phyloP scores from a whole-genome alignment of 2,113 vertebrate species.

The Syngnathoides biaculeatus region DNA sequence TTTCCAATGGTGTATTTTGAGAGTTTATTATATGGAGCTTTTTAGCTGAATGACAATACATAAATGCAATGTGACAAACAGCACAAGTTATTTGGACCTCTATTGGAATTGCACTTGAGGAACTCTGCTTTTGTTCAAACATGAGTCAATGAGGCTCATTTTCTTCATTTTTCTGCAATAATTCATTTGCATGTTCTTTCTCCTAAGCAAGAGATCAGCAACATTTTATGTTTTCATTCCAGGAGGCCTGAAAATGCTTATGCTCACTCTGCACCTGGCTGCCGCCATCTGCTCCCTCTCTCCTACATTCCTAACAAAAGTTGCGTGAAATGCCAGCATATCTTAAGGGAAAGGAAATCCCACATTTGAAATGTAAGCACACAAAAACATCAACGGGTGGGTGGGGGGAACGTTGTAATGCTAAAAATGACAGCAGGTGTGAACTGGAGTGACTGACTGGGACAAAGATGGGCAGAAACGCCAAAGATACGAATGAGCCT shows the following conservation, averaged over 20 bases:
- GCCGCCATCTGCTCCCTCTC: constrained; percentile 58
- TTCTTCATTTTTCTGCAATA: neutral
- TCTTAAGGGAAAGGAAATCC: neutral
- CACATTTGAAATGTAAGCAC: neutral
- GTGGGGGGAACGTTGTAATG: neutral
- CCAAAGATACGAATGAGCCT: neutral
- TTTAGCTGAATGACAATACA: neutral
- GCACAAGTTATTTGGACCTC: neutral
- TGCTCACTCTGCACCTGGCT: constrained; percentile 40
- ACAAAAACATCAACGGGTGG: neutral
- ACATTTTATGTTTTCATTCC: constrained; percentile 7
- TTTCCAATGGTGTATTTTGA: neutral
- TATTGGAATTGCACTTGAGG: neutral
- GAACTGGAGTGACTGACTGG: neutral
- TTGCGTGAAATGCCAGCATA: neutral
- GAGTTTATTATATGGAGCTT: neutral
- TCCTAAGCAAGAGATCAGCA: neutral
- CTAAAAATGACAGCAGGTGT: neutral
- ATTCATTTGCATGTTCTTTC: constrained; percentile 11
- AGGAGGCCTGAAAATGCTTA: constrained; percentile 36
- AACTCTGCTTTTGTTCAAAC: neutral
- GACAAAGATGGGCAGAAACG: neutral
- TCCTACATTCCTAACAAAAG: constrained; percentile 29
- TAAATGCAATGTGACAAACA: neutral
- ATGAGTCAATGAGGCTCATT: neutral